phyloP scores from a whole-genome alignment of 2,888 invertebrate species.

The Mythimna pallens region DNA sequence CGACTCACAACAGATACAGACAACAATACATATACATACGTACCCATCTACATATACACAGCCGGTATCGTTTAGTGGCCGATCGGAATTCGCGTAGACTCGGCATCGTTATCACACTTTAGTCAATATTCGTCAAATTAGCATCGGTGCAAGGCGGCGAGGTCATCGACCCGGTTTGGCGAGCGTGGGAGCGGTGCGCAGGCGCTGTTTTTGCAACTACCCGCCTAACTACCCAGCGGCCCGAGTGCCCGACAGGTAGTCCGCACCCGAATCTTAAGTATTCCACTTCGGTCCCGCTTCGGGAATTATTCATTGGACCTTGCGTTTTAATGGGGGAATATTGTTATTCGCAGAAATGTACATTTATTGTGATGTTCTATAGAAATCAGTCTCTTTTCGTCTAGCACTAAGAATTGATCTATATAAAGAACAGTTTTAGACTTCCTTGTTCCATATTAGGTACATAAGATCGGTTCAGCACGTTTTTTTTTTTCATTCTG shows the following conservation, averaged over 20 bases:
- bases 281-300: slow-evolving; percentile 55
- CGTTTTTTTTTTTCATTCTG: no score
- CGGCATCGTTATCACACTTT: slow-evolving; percentile 67
- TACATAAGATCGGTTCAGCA: no score
- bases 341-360: slow-evolving; percentile 11
- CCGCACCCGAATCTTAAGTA: slow-evolving; percentile 72
- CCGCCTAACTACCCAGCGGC: slow-evolving; percentile 65
- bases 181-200: slow-evolving; percentile 83
- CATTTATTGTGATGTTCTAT: not conserved
- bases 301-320: slow-evolving; percentile 61
- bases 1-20: not conserved
- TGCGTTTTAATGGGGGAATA: slow-evolving; percentile 39
- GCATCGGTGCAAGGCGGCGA: slow-evolving; percentile 81
- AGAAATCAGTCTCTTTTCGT: not conserved
- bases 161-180: slow-evolving; percentile 79
- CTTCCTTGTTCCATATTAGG: no score
- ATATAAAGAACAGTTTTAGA: not conserved
- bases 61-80: slow-evolving; percentile 57
- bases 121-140: slow-evolving; percentile 85
- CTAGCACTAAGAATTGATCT: no score
- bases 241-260: slow-evolving; percentile 68
- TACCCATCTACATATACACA: slow-evolving; percentile 20
- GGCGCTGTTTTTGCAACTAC: slow-evolving; percentile 84
- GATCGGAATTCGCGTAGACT: slow-evolving; percentile 64
- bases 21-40: slow-evolving; percentile 12